Conservation (phyloP, 2,888 invertebrate genomes). For the Esperia sulphurella region DNA sequence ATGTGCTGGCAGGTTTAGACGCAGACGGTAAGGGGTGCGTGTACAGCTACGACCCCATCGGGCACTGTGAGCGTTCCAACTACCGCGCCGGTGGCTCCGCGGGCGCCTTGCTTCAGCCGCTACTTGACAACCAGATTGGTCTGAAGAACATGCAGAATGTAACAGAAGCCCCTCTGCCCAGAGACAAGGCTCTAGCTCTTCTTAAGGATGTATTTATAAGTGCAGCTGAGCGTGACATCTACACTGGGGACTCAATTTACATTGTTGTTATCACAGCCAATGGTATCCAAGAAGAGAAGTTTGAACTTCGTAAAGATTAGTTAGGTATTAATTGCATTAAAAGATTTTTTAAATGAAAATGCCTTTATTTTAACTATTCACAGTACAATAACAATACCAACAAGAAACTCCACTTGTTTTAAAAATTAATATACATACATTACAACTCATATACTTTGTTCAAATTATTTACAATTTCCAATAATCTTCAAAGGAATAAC, state of each 20-base stretch:
- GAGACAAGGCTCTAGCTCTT: conserved; percentile 90
- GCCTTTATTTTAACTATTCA: conserved; percentile 4
- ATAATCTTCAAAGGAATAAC: conserved; percentile 37
- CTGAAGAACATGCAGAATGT: conserved; percentile 91
- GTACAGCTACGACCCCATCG: conserved; percentile 98
- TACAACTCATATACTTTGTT: conserved; percentile 62
- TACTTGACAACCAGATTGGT: conserved; percentile 97
- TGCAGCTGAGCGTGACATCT: conserved; percentile 98
- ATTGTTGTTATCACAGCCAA: conserved; percentile 93
- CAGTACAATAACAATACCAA: conserved; percentile 31
- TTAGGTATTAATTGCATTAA: conserved; percentile 4
- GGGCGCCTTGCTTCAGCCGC: conserved; percentile 93
- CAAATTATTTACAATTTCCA: conserved; percentile 64
- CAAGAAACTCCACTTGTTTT: conserved; percentile 64
- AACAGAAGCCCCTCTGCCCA: conserved; percentile 80
- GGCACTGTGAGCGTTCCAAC: conserved; percentile 91
- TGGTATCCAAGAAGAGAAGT: conserved; percentile 87
- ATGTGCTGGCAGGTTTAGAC: conserved; percentile 96
- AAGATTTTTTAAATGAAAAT: conserved; percentile 1
- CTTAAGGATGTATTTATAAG: conserved; percentile 98
- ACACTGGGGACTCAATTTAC: conserved; percentile 94
- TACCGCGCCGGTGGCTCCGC: conserved; percentile 96
- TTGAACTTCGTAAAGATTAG: conserved; percentile 93
- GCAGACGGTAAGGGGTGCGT: conserved; percentile 95
- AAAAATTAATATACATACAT: conserved; percentile 39